Evolutionary conservation across 2,113 vertebrate species (phyloP).

Genomic region (Ochotona princeps): DNA sequence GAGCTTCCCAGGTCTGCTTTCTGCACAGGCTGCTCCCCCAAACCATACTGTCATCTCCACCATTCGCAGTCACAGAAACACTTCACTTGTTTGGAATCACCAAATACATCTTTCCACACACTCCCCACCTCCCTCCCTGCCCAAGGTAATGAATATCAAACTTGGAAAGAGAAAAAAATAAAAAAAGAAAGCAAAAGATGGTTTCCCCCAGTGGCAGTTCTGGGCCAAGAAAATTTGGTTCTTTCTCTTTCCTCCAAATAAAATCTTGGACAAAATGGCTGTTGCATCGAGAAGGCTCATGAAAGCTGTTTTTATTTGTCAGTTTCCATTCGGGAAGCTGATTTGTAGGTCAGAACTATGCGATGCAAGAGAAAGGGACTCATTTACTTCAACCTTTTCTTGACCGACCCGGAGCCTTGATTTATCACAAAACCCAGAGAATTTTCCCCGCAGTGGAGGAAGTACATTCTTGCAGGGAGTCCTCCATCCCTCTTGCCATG

Average conservation of each 20-base stretch:
- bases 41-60: background rate
- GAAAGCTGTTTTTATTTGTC: conserved; percentile 20
- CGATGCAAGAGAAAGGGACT: conserved; percentile 28
- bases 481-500: conserved; percentile 60
- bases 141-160: conserved; percentile 52
- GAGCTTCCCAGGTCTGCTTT: background rate
- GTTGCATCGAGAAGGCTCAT: background rate
- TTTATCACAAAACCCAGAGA: conserved; percentile 70
- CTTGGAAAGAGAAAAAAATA: conserved; percentile 36
- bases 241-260: conserved; percentile 64
- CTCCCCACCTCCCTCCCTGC: background rate
- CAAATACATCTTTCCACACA: conserved; percentile 53
- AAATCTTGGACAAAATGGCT: conserved; percentile 60
- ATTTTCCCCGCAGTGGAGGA: conserved; percentile 54
- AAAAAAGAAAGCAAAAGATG: background rate
- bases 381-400: conserved; percentile 68
- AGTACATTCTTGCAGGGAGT: conserved; percentile 51
- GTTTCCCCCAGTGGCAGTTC: background rate
- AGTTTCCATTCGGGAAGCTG: conserved; percentile 22
- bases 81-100: conserved; percentile 47
- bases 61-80: background rate
- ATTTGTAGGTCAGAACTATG: conserved; percentile 68
- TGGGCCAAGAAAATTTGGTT: conserved; percentile 58
- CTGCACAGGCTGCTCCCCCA: background rate
- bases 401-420: conserved; percentile 67